These are phyloP conservation scores for Nomada goodeniana DNA, from an alignment of 2,888 invertebrate genomes.

Conservation along the genomic window DNA sequence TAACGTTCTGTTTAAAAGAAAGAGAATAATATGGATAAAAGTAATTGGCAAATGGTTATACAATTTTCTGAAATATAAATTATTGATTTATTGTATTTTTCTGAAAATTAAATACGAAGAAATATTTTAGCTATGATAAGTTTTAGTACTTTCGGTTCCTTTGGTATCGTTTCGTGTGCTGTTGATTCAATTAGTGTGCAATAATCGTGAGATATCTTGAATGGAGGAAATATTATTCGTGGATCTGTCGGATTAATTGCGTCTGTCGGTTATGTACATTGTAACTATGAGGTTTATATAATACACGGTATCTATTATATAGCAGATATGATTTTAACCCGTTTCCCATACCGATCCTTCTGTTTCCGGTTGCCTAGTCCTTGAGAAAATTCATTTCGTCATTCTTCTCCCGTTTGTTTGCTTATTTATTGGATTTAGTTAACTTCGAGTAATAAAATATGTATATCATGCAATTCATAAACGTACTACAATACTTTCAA, in stretches of 20 bases:
- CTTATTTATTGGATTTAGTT: not conserved
- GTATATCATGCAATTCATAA: too few relatives aligned
- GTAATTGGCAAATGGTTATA: too few relatives aligned
- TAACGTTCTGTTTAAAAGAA: too few relatives aligned
- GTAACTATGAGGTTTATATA: constrained; percentile 62
- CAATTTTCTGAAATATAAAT: too few relatives aligned
- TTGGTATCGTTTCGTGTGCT: constrained; percentile 27
- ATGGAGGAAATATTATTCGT: constrained; percentile 4
- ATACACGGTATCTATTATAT: constrained; percentile 52
- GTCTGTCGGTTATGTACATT: constrained; percentile 36
- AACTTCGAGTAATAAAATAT: too few relatives aligned
- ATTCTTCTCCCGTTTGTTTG: not conserved
- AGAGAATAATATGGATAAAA: too few relatives aligned
- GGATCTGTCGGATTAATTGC: not conserved
- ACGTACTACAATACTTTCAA: too few relatives aligned
- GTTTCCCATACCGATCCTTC: constrained; percentile 2
- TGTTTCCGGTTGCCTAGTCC: not conserved
- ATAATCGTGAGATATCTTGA: constrained; percentile 43
- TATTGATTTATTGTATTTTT: not conserved
- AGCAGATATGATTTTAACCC: not conserved
- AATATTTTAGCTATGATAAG: not conserved
- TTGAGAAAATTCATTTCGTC: not conserved
- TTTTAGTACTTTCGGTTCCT: constrained; percentile 1
- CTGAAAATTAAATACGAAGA: not conserved
- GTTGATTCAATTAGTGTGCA: constrained; percentile 59